These are phyloP conservation scores for Acropora tenuis DNA, from an alignment of 64 coral and sea anemone genomes.

Conservation along the genomic window DNA sequence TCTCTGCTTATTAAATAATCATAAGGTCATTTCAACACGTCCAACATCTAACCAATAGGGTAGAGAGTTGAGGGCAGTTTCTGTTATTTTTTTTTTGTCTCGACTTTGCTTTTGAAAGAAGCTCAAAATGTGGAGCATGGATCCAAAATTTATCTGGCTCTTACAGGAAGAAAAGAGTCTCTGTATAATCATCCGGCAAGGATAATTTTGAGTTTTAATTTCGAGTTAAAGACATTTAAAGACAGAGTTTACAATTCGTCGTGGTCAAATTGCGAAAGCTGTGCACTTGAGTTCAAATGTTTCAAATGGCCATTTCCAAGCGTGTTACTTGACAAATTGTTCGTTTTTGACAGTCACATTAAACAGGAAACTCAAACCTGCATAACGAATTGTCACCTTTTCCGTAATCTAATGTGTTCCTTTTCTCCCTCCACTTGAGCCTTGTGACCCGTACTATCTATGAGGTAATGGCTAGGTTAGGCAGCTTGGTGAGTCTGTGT, in stretches of 20 bases:
- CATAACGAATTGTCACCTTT: background rate
- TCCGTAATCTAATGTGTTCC: conserved; percentile 23
- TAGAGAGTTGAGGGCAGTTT: background rate
- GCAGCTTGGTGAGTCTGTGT: background rate
- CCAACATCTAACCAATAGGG: background rate
- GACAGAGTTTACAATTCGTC: background rate
- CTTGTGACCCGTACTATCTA: conserved; percentile 57
- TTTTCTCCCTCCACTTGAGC: background rate
- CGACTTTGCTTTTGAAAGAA: too few relatives aligned
- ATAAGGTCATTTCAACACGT: background rate
- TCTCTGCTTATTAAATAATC: conserved; percentile 2
- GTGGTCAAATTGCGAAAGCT: too few relatives aligned
- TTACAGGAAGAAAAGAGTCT: too few relatives aligned
- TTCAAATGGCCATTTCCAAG: too few relatives aligned
- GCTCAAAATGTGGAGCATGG: too few relatives aligned
- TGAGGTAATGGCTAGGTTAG: conserved; percentile 62
- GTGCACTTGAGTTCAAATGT: too few relatives aligned
- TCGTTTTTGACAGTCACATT: background rate
- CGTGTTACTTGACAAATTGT: too few relatives aligned
- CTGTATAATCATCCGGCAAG: too few relatives aligned
- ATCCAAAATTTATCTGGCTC: too few relatives aligned
- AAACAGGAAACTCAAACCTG: background rate
- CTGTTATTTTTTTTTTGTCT: background rate
- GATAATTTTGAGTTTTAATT: background rate
- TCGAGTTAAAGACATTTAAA: background rate